phyloP scores from a whole-genome alignment of 1,140 invertebrate genomes.

The honey bee (Apis mellifera) region Amel_HAv3.1 CM009939.2:8419501-8420000 shows the following conservation, averaged over 20 bases:
- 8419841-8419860: not conserved
- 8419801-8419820: constrained; percentile 9
- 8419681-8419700: not conserved
- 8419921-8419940: not conserved
- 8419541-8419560: not conserved
- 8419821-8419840: not conserved
- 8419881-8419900: not conserved
- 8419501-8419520: no score
- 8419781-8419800: constrained; percentile 41
- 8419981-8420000: not conserved
- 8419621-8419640: not conserved
- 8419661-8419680: not conserved
- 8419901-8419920: not conserved
- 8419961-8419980: not conserved
- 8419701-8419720: not conserved
- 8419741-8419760: constrained; percentile 30
- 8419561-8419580: not conserved
- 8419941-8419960: not conserved
- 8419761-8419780: constrained; percentile 23
- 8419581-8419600: not conserved
- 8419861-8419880: not conserved
- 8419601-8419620: constrained; percentile 8
- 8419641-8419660: not conserved
- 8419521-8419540: not conserved
- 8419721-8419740: constrained; percentile 36